phyloP scores from a whole-genome alignment of 2,113 vertebrate species.

The Capreolus pygargus region DNA sequence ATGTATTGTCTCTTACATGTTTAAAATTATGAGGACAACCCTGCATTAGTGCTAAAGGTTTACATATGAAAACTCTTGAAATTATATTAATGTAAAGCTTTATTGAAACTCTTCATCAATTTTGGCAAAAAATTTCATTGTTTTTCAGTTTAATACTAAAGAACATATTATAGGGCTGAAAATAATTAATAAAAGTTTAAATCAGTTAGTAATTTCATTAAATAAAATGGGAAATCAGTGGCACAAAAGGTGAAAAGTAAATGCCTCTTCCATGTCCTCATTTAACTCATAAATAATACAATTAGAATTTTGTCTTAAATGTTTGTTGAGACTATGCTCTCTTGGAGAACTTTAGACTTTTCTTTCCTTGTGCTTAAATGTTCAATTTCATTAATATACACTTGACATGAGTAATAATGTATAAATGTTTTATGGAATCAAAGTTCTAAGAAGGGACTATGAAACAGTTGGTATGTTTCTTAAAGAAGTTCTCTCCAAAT shows the following conservation, averaged over 20 bases:
- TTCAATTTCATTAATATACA: slow-evolving; percentile 52
- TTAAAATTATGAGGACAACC: neutral
- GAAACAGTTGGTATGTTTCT: slow-evolving; percentile 64
- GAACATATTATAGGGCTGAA: slow-evolving; percentile 41
- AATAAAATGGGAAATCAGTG: slow-evolving; percentile 64
- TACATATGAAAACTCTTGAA: neutral
- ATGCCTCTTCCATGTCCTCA: slow-evolving; percentile 57
- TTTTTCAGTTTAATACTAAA: slow-evolving; percentile 39
- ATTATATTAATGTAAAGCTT: slow-evolving; percentile 26
- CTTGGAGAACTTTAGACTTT: slow-evolving; percentile 50
- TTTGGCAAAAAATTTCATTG: slow-evolving; percentile 44
- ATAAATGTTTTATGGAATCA: slow-evolving; percentile 56
- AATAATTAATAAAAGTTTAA: slow-evolving; percentile 70
- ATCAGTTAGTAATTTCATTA: slow-evolving; percentile 70
- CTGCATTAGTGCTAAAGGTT: neutral
- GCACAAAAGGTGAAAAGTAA: slow-evolving; percentile 58
- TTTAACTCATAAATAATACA: slow-evolving; percentile 66
- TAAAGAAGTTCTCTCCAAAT: slow-evolving; percentile 65
- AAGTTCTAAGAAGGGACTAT: slow-evolving; percentile 36
- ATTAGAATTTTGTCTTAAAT: slow-evolving; percentile 51
- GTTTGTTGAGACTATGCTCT: slow-evolving; percentile 55
- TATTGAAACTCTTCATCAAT: slow-evolving; percentile 27
- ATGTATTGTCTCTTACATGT: neutral
- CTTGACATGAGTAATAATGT: slow-evolving; percentile 58
- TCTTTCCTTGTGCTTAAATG: slow-evolving; percentile 37